These are phyloP conservation scores for Grus americana DNA, from an alignment of 2,113 vertebrate genomes.

Conservation along the genomic window DNA sequence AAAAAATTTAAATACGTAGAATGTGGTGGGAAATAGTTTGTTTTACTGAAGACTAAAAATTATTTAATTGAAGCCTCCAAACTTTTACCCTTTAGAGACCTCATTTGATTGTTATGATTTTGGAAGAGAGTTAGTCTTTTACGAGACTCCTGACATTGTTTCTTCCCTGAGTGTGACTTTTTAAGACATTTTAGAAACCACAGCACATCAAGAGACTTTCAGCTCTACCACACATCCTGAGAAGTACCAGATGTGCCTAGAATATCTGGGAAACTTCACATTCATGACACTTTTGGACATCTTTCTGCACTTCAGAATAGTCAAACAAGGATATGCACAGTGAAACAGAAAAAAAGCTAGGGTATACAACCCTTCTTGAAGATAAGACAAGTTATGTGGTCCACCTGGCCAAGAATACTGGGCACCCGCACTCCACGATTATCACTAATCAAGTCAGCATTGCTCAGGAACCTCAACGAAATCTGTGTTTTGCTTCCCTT, in stretches of 20 bases:
- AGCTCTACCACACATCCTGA: background rate
- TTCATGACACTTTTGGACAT: background rate
- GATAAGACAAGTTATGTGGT: background rate
- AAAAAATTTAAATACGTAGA: background rate
- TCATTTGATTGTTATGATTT: background rate
- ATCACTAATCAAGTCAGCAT: background rate
- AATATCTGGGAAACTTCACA: background rate
- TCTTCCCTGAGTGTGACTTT: background rate
- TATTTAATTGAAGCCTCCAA: background rate
- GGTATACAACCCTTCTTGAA: background rate
- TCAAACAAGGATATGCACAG: background rate
- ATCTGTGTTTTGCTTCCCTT: background rate
- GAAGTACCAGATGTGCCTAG: background rate
- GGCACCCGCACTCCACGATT: background rate
- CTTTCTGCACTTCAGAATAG: background rate
- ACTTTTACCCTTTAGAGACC: background rate
- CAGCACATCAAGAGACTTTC: background rate
- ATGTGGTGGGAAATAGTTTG: background rate
- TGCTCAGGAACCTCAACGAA: background rate
- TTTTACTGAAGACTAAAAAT: background rate
- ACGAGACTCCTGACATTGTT: background rate
- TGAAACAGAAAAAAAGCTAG: background rate
- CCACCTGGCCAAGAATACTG: background rate
- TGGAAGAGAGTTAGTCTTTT: background rate
- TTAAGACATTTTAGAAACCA: conserved; percentile 8